Evolutionary conservation across 2,888 invertebrate genomes (phyloP).

Genomic region (Eumacrocentrus americanus): DNA sequence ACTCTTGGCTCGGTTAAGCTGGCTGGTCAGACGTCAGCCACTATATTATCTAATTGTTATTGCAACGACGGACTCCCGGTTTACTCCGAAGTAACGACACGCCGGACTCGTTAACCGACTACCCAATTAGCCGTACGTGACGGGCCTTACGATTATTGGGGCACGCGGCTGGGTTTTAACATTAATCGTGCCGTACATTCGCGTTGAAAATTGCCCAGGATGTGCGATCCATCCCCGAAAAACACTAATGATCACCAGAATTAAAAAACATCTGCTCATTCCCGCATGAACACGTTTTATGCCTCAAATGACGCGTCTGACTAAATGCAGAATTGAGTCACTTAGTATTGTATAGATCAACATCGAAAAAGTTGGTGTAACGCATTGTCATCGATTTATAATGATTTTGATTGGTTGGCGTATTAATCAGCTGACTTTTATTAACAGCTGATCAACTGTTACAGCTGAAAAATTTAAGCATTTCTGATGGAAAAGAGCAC

Average conservation of each 20-base stretch:
- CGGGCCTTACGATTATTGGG: conserved; percentile 33
- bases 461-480: no score
- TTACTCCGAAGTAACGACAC: conserved; percentile 34
- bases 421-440: no score
- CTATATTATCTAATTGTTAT: conserved; percentile 36
- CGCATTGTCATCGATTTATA: no score
- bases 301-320: not conserved
- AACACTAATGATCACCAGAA: no score
- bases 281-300: not conserved
- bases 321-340: not conserved
- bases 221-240: not conserved
- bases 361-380: no score
- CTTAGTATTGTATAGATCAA: not conserved
- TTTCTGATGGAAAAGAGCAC: no score
- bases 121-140: conserved; percentile 36
- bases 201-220: not conserved
- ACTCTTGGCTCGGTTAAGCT: conserved; percentile 4
- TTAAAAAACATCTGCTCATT: not conserved
- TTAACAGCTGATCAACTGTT: no score
- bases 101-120: conserved; percentile 37
- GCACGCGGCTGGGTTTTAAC: not conserved
- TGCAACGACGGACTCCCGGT: conserved; percentile 29
- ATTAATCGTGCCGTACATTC: not conserved
- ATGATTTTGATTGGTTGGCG: no score
- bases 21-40: conserved; percentile 22